Conservation (phyloP, 2,888 invertebrate genomes). For the Lasius platythorax region DNA sequence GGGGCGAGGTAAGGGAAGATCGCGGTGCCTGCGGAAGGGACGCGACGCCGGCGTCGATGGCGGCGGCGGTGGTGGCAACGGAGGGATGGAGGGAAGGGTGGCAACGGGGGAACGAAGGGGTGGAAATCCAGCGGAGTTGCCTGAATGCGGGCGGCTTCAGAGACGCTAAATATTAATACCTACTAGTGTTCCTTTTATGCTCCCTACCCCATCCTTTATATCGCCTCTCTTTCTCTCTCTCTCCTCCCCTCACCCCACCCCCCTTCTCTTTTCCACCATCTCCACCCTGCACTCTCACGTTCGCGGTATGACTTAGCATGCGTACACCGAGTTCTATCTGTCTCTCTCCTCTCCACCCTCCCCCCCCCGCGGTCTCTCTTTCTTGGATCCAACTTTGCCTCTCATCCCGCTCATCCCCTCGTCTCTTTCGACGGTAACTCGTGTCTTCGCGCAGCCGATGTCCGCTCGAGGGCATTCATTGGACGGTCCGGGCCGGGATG, state of each 20-base stretch:
- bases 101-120: slow-evolving; percentile 60
- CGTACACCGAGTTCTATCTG: slow-evolving; percentile 53
- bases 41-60: slow-evolving; percentile 46
- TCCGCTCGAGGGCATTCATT: slow-evolving; percentile 69
- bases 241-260: neutral
- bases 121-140: slow-evolving; percentile 82
- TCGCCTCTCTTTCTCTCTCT: slow-evolving; percentile 72
- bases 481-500: slow-evolving; percentile 64
- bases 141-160: slow-evolving; percentile 84
- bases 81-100: slow-evolving; percentile 58
- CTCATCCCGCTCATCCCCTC: slow-evolving; percentile 25
- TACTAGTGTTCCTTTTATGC: slow-evolving; percentile 84
- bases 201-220: slow-evolving; percentile 75
- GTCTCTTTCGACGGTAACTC: slow-evolving; percentile 71
- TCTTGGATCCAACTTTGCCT: slow-evolving; percentile 48
- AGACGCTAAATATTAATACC: slow-evolving; percentile 86
- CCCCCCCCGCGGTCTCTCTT: slow-evolving; percentile 53
- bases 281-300: slow-evolving; percentile 45
- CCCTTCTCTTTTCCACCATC: slow-evolving; percentile 45
- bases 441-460: slow-evolving; percentile 64
- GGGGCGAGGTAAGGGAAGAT: slow-evolving; percentile 78
- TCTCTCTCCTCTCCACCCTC: slow-evolving; percentile 37
- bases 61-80: slow-evolving; percentile 60
- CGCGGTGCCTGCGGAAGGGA: slow-evolving; percentile 64
- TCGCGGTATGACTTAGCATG: slow-evolving; percentile 54